Base-by-base conservation (phyloP, 2,888 invertebrate genomes). In the Melangyna quadrimaculata region DNA sequence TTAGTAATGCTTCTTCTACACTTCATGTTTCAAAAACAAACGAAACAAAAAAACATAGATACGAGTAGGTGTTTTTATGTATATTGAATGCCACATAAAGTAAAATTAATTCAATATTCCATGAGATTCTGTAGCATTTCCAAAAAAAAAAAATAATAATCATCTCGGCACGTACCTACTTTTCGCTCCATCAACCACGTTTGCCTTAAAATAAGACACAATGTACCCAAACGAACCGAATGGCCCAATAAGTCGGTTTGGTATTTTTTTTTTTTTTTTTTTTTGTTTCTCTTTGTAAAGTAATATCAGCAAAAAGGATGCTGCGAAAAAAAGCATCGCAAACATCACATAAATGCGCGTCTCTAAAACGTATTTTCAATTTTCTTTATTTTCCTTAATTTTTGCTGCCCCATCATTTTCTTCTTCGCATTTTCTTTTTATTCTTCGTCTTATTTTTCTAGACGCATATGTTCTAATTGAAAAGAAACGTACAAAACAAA, bases 351-450 rank as follows among this genome's bases (percentile, higher is more conserved):
- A 48, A 73, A 67, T 59, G 55, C 45, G 53, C 55, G 63, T 37
- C 79, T 80, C 67, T 80, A 80, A 84, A 84, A 57, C 72, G 51
- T 79, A 72, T 72, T 75, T 71, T 72, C 71, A 55, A 84, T 79
- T 75, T 83, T 79, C 22, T 29, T 73, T 53, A 51, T 37, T 53
- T 53, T 67, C 32, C 43, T 57, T 70, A 43, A 65, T 48, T 83
- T 37, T 37, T 37, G 12, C 5, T 40, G n/a, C n/a, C n/a, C n/a
- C n/a, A n/a, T n/a, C n/a, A n/a, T 51, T 51, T 6, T 27, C 27
- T 24, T 57, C 5, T 51, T 55, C 6, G 6, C 40, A 37, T 40
- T 0, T 17, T 43, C 3, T 35, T 17, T 6, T 22, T 8, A 17
- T 29, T 17, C 24, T 3, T 40, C 14, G 22, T 29, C n/a, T 14